Percentiles rank a stretch among this genome's conserved stretches.
Evolutionary conservation across 1,140 invertebrate species (phyloP).

Genomic region (Brachystomella parvula): DNA sequence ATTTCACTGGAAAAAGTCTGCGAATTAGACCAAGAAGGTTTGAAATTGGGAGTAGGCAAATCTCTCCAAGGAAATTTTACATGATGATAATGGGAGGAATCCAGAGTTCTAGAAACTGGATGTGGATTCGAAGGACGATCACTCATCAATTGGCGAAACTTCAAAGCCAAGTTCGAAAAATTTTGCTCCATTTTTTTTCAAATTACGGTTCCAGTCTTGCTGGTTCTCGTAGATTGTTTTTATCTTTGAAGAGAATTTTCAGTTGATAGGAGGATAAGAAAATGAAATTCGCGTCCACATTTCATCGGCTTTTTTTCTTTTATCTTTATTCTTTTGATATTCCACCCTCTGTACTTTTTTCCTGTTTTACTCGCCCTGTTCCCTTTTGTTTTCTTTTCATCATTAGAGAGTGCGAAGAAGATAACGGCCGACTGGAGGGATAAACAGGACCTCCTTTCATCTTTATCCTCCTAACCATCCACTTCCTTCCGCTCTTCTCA

Average conservation of each 20-base stretch:
- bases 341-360: neutral
- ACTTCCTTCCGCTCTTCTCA: too few relatives aligned
- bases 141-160: neutral
- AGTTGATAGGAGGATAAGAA: neutral
- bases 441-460: too few relatives aligned
- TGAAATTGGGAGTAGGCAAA: neutral
- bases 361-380: neutral
- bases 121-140: neutral
- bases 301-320: neutral
- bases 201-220: too few relatives aligned
- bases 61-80: neutral
- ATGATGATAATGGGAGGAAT: neutral
- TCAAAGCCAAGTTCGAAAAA: neutral
- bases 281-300: neutral
- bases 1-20: too few relatives aligned
- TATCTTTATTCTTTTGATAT: neutral
- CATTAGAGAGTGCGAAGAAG: neutral
- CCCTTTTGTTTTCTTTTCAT: neutral
- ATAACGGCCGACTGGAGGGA: too few relatives aligned
- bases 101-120: neutral
- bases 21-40: too few relatives aligned
- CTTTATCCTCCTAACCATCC: too few relatives aligned
- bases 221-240: neutral
- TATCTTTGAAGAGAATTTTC: slow-evolving; percentile 9
- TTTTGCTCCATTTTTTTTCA: too few relatives aligned